Percentiles rank a stretch among this genome's conserved stretches.
These are phyloP conservation scores for Heterocephalus glaber DNA, from an alignment of 2,113 vertebrate species.

Conservation along the genomic window DNA sequence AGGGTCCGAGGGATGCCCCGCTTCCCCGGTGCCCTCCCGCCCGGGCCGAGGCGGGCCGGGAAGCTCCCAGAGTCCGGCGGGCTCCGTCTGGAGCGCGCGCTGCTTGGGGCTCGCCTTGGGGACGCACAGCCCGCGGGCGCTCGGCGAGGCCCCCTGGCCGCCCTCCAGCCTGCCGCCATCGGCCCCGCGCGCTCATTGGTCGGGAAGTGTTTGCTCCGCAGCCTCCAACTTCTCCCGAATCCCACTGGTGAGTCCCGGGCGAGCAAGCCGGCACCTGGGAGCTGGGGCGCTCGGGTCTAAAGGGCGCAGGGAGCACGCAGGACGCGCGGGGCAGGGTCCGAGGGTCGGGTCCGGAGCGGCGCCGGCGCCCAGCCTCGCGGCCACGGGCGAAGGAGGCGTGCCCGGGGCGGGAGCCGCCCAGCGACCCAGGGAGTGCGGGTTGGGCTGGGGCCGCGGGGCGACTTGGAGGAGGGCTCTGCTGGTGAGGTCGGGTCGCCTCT, in stretches of 20 bases:
- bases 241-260: conserved; percentile 65
- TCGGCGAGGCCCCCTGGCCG: not conserved
- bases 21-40: not conserved
- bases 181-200: conserved; percentile 66
- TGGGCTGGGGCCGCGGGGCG: not conserved
- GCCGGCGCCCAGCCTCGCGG: not conserved
- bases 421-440: not conserved
- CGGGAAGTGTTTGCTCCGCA: conserved; percentile 60
- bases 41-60: not conserved
- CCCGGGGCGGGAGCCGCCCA: not conserved
- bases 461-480: conserved; percentile 25
- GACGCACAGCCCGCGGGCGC: not conserved
- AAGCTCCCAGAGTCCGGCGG: not conserved
- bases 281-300: not conserved
- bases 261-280: not conserved
- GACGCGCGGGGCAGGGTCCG: not conserved
- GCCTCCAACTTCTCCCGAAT: conserved; percentile 71
- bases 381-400: conserved; percentile 55
- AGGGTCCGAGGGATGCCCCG: conserved; percentile 40
- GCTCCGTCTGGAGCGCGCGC: not conserved
- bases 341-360: not conserved
- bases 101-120: not conserved
- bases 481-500: conserved; percentile 40
- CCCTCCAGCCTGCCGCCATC: not conserved
- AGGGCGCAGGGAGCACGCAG: not conserved